Percentiles rank a stretch among this genome's conserved stretches.
Evolutionary conservation across 2,797 vertebrate species (phyloP).

Genomic region (Xenops minutus): DNA sequence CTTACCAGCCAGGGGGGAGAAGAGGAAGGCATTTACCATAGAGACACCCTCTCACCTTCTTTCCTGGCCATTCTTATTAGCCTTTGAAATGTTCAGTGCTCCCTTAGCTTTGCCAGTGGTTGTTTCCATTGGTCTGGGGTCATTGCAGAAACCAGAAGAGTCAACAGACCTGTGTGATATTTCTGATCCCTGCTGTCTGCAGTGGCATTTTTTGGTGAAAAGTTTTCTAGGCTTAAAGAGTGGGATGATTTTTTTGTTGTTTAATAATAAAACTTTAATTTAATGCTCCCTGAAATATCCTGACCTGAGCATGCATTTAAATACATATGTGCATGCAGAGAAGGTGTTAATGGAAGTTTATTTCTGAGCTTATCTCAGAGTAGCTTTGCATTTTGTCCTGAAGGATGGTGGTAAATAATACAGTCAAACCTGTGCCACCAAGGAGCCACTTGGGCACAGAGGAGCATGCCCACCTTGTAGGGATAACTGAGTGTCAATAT

Average conservation of each 20-base stretch:
- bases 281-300: not conserved
- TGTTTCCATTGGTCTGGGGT: not conserved
- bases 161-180: not conserved
- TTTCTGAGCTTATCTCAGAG: not conserved
- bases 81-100: not conserved
- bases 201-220: not conserved
- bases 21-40: not conserved
- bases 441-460: not conserved
- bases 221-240: not conserved
- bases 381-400: conserved; percentile 13
- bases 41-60: not conserved
- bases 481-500: not conserved
- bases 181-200: not conserved
- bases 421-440: not conserved
- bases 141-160: not conserved
- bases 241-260: not conserved
- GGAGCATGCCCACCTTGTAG: not conserved
- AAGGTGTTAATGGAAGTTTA: not conserved
- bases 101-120: not conserved
- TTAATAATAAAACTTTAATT: not conserved
- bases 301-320: not conserved
- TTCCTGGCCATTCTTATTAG: not conserved
- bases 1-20: not conserved
- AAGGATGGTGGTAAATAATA: not conserved
- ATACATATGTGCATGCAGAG: not conserved